Evolutionary conservation across 1,140 invertebrate species (phyloP).

Genomic region (Zaprionus vittiger): DNA sequence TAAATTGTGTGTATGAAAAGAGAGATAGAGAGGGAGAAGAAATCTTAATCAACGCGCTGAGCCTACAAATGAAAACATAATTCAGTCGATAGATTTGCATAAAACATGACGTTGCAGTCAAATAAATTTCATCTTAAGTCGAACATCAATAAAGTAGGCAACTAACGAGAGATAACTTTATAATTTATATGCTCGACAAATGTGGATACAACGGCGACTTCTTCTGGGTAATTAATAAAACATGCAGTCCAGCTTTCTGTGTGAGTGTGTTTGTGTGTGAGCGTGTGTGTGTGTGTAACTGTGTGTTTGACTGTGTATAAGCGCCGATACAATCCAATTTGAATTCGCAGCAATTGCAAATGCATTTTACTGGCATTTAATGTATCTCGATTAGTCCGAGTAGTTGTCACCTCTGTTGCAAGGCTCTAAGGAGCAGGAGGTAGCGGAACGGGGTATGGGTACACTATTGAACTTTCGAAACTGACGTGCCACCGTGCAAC

Average conservation of each 20-base stretch:
- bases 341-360: constrained; percentile 27
- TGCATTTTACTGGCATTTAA: constrained; percentile 57
- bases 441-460: background rate
- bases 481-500: constrained; percentile 66
- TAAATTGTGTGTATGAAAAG: constrained; percentile 38
- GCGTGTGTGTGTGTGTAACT: background rate
- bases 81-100: constrained; percentile 75
- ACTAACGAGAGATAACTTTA: constrained; percentile 61
- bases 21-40: constrained; percentile 13
- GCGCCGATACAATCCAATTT: background rate
- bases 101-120: constrained; percentile 74
- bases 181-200: constrained; percentile 75
- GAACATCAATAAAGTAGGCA: constrained; percentile 37
- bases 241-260: background rate
- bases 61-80: constrained; percentile 79
- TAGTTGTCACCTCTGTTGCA: constrained; percentile 34
- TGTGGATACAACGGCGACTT: constrained; percentile 61
- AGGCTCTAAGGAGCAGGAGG: background rate
- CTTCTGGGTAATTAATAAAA: constrained; percentile 59
- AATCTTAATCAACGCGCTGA: constrained; percentile 69
- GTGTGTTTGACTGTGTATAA: background rate
- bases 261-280: background rate
- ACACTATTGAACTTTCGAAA: constrained; percentile 69
- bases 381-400: constrained; percentile 50
- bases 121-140: constrained; percentile 63